A percentile compares a stretch with the other conserved stretches of the same genome.
These are phyloP conservation scores for Asarcornis scutulata DNA, from an alignment of 2,113 vertebrate species.

Conservation along the genomic window DNA sequence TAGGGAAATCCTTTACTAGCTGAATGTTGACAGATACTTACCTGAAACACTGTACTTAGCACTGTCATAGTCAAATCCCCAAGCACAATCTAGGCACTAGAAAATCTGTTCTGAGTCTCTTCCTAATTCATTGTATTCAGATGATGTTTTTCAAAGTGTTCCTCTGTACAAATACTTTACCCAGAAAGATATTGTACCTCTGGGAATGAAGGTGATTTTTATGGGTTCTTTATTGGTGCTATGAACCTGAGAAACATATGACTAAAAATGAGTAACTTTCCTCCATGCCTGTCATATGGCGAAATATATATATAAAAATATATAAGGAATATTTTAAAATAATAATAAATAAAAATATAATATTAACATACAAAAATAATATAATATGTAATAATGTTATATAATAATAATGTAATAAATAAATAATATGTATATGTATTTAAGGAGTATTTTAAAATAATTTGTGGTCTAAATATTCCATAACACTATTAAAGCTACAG, in stretches of 20 bases:
- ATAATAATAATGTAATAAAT: too few species aligned
- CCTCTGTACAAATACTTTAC: not conserved
- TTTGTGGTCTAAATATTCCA: not conserved
- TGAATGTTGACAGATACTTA: not conserved
- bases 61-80: not conserved
- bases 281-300: not conserved
- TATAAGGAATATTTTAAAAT: too few species aligned
- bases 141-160: slow-evolving; percentile 34
- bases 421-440: too few species aligned
- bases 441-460: not conserved
- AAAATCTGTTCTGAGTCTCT: not conserved
- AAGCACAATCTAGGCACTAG: not conserved
- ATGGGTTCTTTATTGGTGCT: not conserved
- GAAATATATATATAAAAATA: not conserved
- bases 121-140: slow-evolving; percentile 22
- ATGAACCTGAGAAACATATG: not conserved
- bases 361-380: too few species aligned
- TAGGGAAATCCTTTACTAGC: not conserved
- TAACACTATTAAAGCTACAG: not conserved
- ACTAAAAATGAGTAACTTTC: not conserved
- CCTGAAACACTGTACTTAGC: not conserved
- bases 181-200: not conserved
- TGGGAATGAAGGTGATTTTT: not conserved
- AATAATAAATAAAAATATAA: too few species aligned
- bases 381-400: too few species aligned